Base-by-base conservation (phyloP, 2,888 invertebrate species). In the Podotricha telesiphe region DNA sequence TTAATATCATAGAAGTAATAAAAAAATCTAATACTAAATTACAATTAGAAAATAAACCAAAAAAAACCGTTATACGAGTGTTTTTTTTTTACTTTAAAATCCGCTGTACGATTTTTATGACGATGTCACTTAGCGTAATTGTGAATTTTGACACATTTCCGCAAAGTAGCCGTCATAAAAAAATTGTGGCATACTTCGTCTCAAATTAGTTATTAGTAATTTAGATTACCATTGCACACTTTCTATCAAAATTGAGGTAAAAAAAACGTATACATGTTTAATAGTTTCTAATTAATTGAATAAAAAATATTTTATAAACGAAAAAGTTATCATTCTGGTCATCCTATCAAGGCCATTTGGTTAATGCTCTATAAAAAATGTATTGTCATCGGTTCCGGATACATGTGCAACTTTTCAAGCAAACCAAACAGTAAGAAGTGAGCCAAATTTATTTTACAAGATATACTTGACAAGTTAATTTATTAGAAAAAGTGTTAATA, bases 71-170 rank as follows among this genome's bases (percentile, higher is more conserved):
- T 6, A 50, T 22, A 50, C 50, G 22, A 42, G 22, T 22, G 5
- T 20, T 22, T 22, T 45, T 22, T 22, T 45, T 42, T 6, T 10
- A 22, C 45, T n/a, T 45, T 45, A 2, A 2, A 59, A 45, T 20
- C 6, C n/a, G 15, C 42, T 59, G 6, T 34, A 55, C 34, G 17
- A n/a, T n/a, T n/a, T n/a, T n/a, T n/a, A n/a, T 22, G 22, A 59
- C 15, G 7, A 22, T 22, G 11, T 45, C n/a, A 22, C 42, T 45
- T 45, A 22, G 8, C 22, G 11, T 59, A 59, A n/a, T n/a, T n/a
- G n/a, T 19, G 59, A 59, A 59, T 59, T 45, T 22, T 28, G 42
- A 22, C 59, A 42, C 59, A 45, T 22, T n/a, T n/a, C 10, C 17
- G 59, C 22, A n/a, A 59, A 42, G 22, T 22, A 6, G 22, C 15